Base-by-base conservation (phyloP, 2,797 vertebrate genomes). In the Coreius guichenoti region DNA sequence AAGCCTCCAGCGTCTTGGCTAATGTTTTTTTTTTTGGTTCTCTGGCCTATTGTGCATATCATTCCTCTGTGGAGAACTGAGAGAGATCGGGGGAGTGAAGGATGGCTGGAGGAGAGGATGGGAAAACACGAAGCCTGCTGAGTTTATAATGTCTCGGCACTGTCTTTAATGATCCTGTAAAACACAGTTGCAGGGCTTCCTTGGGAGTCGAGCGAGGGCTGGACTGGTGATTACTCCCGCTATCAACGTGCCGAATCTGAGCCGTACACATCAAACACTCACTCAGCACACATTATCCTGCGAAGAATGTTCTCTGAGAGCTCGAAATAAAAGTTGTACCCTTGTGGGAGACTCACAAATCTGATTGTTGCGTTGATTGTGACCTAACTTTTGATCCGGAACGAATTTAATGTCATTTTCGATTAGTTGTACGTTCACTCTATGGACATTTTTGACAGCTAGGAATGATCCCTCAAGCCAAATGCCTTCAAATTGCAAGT, bases 81-180 rank as follows among this genome's bases (percentile, higher is more conserved):
- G 63, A 70, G 80, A 68, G 83, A 85, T 87, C 80, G 76, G 54
- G 73, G 72, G 81, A 78, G 63, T 61, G 45, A 75, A 84, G 74
- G 82, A 75, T 51, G 49, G 86, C 69, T 87, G 61, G 87, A 86
- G 85, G 83, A 87, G 75, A 86, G 56, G 81, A 87, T 86, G 73
- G 82, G 87, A 91, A 90, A 85, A 56, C 45, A 8, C 33, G 45
- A 79, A 26, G 74, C 56, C 83, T 33, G 84, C 45, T 77, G 69
- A 88, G 87, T 70, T 87, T 81, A 83, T 36, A 1, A 51, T 51
- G 83, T 85, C 76, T 85, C 84, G 19, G 43, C 29, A n/a, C 51
- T 84, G 84, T 87, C 83, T 90, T 87, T 89, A 90, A 90, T 8
- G n/a, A 81, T 70, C 87, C 86, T 23, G 47, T 91, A 87, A 92